A percentile compares a stretch with the other conserved stretches of the same genome.
phyloP scores from a whole-genome alignment of 2,888 invertebrate species.

The Hypena proboscidalis region DNA sequence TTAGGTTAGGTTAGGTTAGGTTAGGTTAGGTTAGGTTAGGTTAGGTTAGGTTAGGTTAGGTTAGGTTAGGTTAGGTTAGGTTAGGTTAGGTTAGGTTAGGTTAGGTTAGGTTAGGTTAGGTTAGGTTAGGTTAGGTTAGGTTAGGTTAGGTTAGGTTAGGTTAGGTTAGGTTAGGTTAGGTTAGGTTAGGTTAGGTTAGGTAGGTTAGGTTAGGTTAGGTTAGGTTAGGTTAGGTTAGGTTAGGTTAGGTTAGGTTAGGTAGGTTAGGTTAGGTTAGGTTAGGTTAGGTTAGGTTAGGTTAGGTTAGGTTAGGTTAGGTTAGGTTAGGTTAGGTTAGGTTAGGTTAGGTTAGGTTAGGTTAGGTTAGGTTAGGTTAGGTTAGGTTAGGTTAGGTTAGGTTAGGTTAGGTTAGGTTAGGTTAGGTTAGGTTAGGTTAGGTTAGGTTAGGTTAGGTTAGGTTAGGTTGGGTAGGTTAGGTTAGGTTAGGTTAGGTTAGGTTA shows the following conservation, averaged over 20 bases:
- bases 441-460: conserved; percentile 30
- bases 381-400: conserved; percentile 26
- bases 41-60: conserved; percentile 24
- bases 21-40: conserved; percentile 28
- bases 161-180: conserved; percentile 17
- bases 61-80: conserved; percentile 17
- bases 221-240: conserved; percentile 17
- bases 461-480: conserved; percentile 32
- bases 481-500: conserved; percentile 30
- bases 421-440: conserved; percentile 33
- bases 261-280: conserved; percentile 21
- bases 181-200: conserved; percentile 16
- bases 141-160: conserved; percentile 17
- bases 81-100: conserved; percentile 19
- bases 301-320: conserved; percentile 22
- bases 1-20: conserved; percentile 29
- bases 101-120: conserved; percentile 24
- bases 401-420: conserved; percentile 28
- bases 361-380: conserved; percentile 25
- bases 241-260: conserved; percentile 15
- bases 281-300: conserved; percentile 21
- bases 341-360: conserved; percentile 24
- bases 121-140: conserved; percentile 22
- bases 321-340: conserved; percentile 22
- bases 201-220: conserved; percentile 21